Conservation (phyloP, 2,888 invertebrate genomes). For the Pediacus dermestoides region DNA sequence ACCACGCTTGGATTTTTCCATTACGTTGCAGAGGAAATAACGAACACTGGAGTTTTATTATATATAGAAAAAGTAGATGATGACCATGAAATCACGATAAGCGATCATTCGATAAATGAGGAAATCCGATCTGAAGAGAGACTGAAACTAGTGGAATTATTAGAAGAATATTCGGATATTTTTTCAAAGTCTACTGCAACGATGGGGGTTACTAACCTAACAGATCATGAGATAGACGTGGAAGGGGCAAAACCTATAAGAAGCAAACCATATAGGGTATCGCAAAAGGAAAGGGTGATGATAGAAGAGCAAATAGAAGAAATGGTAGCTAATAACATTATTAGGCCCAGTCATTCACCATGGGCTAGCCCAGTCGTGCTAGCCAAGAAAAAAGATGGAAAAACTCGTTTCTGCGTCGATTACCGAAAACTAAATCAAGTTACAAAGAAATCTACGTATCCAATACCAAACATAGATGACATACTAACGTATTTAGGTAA, state of each 20-base stretch:
- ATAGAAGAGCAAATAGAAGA: slow-evolving; percentile 5
- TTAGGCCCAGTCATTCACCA: slow-evolving; percentile 3
- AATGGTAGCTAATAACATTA: slow-evolving; percentile 7
- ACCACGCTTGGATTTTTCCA: no score
- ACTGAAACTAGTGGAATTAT: not conserved
- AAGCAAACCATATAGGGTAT: slow-evolving; percentile 9
- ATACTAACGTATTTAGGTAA: slow-evolving; percentile 1
- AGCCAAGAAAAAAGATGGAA: slow-evolving; percentile 4
- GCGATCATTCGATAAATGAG: no score
- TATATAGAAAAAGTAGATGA: no score
- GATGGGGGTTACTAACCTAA: no score
- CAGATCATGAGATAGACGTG: no score
- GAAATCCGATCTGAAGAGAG: no score
- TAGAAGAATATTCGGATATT: slow-evolving; percentile 6
- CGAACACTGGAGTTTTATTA: no score
- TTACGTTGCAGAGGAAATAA: no score
- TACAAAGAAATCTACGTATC: slow-evolving; percentile 16
- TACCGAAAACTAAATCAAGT: slow-evolving; percentile 5
- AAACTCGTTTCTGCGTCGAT: slow-evolving; percentile 3
- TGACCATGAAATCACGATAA: no score
- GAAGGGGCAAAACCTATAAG: slow-evolving; percentile 3
- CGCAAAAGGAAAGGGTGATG: slow-evolving; percentile 9
- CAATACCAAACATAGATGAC: slow-evolving; percentile 15
- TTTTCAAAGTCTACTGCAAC: not conserved
- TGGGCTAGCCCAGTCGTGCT: slow-evolving; percentile 9